Base-by-base conservation (phyloP, 1,140 invertebrate genomes). In the Heliconius nattereri region DNA sequence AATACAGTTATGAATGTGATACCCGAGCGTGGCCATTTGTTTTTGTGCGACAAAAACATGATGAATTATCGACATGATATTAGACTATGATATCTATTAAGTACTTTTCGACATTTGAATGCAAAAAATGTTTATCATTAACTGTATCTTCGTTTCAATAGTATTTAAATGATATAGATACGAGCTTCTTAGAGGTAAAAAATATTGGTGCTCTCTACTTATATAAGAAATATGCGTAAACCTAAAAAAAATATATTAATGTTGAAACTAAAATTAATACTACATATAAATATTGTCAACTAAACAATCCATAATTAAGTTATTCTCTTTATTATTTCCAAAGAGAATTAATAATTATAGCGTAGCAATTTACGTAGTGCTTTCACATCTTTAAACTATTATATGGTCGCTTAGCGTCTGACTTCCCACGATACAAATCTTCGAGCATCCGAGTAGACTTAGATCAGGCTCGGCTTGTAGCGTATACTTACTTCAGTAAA, bases 321-420 rank as follows among this genome's bases (percentile, higher is more conserved):
- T 60, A 11, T 60, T 60, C n/a, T 20, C 19, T 52, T 52, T 7
- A 23, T 60, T 60, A 7, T 60, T 66, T 16, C 60, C 29, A 66
- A 29, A 29, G 54, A 11, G 13, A 29, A 66, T 66, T 29, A 29
- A 66, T 66, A 66, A 29, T 29, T 66, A 29, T 66, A 66, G 29
- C 7, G 11, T 66, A 11, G 60, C 26, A 26, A 29, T 66, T 66
- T 66, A 29, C 60, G 60, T 66, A 66, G 60, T 29, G 60, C 60
- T 66, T 78, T 89, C 88, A 86, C 84, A 87, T 87, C 83, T 85
- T 89, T 83, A 87, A 87, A 91, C 88, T 91, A 91, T 91, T 89
- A 91, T 88, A 84, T 85, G 85, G 84, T 83, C 85, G 87, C 88
- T 91, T 87, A 89, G 90, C 85, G 85, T 89, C 81, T 89, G 84